Conservation (phyloP, 2,797 vertebrate genomes). For the Coranthus polyacanthus region DNA sequence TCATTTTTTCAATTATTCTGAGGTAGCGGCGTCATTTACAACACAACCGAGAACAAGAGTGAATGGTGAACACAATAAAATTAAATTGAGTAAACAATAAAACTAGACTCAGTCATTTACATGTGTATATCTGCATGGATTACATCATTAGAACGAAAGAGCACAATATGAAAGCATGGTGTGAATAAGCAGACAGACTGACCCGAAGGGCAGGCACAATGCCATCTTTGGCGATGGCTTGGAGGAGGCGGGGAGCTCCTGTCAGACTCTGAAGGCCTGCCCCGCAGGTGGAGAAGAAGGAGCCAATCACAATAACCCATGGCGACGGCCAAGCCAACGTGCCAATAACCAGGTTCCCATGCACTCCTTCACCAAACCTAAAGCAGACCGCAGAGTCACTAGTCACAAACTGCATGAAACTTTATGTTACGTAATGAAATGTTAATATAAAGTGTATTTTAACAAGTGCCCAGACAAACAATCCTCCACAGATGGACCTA, state of each 20-base stretch:
- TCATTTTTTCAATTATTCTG: no score
- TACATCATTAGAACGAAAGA: background rate
- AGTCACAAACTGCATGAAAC: background rate
- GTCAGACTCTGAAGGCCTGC: constrained; percentile 98
- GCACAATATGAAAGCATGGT: background rate
- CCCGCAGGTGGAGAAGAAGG: constrained; percentile 96
- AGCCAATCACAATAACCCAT: constrained; percentile 97
- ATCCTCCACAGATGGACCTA: constrained; percentile 73
- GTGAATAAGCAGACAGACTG: constrained; percentile 54
- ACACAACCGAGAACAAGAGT: no score
- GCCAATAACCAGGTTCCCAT: constrained; percentile 95
- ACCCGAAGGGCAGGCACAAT: constrained; percentile 96
- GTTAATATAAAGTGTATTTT: background rate
- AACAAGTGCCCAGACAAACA: no score
- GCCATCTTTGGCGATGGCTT: constrained; percentile 94
- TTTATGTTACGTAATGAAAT: no score
- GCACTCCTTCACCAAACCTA: constrained; percentile 96
- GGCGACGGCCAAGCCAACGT: constrained; percentile 96
- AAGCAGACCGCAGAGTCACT: background rate
- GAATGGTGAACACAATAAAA: no score
- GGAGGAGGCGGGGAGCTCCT: constrained; percentile 94
- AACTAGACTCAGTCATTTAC: background rate
- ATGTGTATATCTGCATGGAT: background rate
- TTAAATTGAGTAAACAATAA: background rate
- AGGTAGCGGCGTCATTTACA: no score